Conservation (phyloP, 2,113 vertebrate genomes). For the Pheucticus melanocephalus region DNA sequence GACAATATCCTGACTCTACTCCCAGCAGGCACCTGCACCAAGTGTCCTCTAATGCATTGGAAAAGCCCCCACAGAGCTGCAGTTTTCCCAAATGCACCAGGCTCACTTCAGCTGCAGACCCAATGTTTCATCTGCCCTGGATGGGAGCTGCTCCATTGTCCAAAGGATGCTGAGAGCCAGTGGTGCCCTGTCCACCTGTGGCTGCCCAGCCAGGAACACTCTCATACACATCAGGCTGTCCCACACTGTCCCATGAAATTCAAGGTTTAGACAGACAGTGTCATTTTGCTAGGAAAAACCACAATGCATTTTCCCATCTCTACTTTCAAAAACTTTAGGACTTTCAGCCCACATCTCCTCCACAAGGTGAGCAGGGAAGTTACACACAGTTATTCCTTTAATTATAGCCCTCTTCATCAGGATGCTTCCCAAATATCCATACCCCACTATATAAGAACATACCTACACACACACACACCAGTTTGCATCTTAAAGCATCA, state of each 20-base stretch:
- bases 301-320: background rate
- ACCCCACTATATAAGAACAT: background rate
- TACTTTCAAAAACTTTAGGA: background rate
- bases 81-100: background rate
- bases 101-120: background rate
- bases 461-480: background rate
- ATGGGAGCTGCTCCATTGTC: rapidly evolving
- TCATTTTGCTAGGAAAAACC: background rate
- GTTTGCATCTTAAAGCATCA: background rate
- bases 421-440: background rate
- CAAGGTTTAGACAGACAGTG: background rate
- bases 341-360: background rate
- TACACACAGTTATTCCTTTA: background rate
- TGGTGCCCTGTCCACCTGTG: rapidly evolving
- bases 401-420: background rate
- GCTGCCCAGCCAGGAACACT: background rate
- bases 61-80: background rate
- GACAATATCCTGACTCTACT: background rate
- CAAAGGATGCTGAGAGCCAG: background rate
- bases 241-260: rapidly evolving
- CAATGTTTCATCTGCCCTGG: background rate
- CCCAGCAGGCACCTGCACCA: background rate
- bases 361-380: background rate
- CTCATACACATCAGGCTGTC: background rate
- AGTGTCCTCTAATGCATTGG: background rate